Conservation (phyloP, 2,113 vertebrate genomes). For the Ophthalmotilapia sp. region DNA sequence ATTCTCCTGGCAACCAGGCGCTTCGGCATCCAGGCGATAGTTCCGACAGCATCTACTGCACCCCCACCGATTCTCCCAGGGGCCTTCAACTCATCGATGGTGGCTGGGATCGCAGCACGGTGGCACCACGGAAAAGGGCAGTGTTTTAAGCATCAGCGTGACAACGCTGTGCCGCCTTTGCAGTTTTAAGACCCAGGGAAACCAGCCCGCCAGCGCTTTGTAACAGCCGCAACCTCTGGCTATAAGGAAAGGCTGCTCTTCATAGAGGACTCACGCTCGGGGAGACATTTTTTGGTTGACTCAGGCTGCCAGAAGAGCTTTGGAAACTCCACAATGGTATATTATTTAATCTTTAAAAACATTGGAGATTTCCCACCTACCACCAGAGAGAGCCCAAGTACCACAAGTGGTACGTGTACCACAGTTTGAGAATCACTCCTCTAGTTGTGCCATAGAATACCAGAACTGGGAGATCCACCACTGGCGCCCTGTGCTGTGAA, state of each 20-base stretch:
- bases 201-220: fast-evolving
- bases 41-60: not conserved
- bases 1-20: not conserved
- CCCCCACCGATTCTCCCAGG: not conserved
- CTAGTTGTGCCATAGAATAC: not conserved
- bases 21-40: not conserved
- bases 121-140: fast-evolving
- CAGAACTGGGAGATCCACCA: not conserved
- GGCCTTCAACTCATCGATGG: not conserved
- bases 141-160: not conserved
- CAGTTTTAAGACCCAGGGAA: not conserved
- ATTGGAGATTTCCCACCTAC: too few relatives aligned
- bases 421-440: not conserved
- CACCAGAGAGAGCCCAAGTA: not conserved
- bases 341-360: too few relatives aligned
- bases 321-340: too few relatives aligned
- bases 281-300: too few relatives aligned
- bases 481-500: not conserved
- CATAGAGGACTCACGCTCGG: too few relatives aligned
- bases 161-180: fast-evolving
- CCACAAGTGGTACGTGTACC: fast-evolving
- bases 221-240: not conserved
- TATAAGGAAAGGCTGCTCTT: too few relatives aligned
- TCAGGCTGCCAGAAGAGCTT: too few relatives aligned
- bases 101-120: not conserved